Evolutionary conservation across 1,140 invertebrate genomes (phyloP).

Genomic region (Leptopilina clavipes): DNA sequence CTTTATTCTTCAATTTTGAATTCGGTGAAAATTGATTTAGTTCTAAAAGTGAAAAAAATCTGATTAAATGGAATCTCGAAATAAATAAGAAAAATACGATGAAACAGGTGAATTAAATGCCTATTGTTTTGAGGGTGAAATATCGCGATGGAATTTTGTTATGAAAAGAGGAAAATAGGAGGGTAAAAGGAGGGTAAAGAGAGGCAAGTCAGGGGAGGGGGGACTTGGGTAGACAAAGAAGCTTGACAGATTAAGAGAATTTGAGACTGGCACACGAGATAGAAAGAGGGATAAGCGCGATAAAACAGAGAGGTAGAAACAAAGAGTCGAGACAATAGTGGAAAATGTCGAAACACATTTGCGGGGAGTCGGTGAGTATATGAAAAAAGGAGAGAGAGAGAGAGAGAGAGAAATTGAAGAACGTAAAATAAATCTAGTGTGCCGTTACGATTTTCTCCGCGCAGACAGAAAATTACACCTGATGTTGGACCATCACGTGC

Average conservation of each 20-base stretch:
- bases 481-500: conserved; percentile 3
- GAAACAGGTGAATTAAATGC: no score
- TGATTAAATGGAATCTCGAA: no score
- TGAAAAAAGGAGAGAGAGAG: no score
- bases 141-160: no score
- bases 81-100: no score
- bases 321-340: conserved; percentile 15
- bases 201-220: neutral
- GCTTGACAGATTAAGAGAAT: conserved; percentile 27
- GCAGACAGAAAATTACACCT: conserved; percentile 14
- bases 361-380: neutral
- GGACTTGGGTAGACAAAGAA: neutral
- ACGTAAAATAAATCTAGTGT: conserved; percentile 19
- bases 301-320: conserved; percentile 11
- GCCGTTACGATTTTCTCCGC: conserved; percentile 10
- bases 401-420: neutral
- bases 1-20: no score
- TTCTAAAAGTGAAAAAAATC: no score
- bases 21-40: no score
- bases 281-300: conserved; percentile 5
- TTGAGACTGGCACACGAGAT: neutral
- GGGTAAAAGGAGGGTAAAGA: neutral
- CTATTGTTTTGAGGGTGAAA: no score
- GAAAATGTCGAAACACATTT: conserved; percentile 27
- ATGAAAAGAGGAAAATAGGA: neutral